Percentiles rank a stretch among this genome's conserved stretches.
Evolutionary conservation across 2,113 vertebrate species (phyloP).

Genomic region (Oceanodroma tethys): DNA sequence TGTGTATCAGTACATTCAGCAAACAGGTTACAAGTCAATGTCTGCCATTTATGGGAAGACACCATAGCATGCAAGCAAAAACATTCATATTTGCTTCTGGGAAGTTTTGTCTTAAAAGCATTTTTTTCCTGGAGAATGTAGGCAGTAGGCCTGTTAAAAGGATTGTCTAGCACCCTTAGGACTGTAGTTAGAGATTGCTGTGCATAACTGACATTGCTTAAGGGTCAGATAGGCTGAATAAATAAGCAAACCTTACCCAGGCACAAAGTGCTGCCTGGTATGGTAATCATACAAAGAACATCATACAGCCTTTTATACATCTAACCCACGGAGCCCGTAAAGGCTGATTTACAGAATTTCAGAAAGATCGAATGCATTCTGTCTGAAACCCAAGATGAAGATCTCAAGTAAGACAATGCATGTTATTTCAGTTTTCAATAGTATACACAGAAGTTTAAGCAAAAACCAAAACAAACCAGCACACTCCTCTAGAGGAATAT

Average conservation of each 20-base stretch:
- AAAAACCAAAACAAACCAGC: neutral
- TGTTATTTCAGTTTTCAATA: neutral
- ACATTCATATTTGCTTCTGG: neutral
- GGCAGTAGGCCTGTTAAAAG: neutral
- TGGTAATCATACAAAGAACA: neutral
- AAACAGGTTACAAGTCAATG: neutral
- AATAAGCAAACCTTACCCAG: neutral
- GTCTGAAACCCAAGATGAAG: neutral
- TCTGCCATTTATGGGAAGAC: neutral
- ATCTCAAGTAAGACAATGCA: neutral
- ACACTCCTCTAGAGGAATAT: neutral
- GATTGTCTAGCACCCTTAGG: neutral
- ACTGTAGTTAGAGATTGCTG: neutral
- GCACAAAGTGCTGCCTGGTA: neutral
- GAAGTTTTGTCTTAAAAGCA: neutral
- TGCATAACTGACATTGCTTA: neutral
- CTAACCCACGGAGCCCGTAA: neutral
- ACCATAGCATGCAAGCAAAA: neutral
- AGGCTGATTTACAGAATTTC: neutral
- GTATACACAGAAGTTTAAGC: neutral
- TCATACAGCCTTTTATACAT: neutral
- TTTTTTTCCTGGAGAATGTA: neutral
- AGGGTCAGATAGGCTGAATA: neutral
- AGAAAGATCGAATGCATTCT: neutral
- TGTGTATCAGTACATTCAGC: neutral